Evolutionary conservation across 35 echinoderm and acorn worm species (phyloP).

Genomic region (Lytechinus variegatus): DNA sequence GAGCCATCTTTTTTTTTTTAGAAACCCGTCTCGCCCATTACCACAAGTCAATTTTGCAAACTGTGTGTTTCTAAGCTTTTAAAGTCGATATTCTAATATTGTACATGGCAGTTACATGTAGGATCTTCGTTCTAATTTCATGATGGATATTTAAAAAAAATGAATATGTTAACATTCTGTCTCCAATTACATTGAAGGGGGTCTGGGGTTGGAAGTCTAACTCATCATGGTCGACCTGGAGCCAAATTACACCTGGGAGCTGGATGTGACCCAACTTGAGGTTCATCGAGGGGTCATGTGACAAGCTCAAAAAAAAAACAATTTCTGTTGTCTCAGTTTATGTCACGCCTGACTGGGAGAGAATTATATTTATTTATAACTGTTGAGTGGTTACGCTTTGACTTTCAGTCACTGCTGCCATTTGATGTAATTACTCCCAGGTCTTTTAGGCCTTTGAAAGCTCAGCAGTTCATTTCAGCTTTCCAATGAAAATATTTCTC

Average conservation of each 20-base stretch:
- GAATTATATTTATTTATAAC: not conserved
- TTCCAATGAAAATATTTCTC: not conserved
- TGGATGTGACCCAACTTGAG: not conserved
- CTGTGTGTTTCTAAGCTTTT: no score
- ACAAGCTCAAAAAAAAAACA: not conserved
- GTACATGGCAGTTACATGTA: no score
- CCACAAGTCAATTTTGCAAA: no score
- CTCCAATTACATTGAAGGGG: not conserved
- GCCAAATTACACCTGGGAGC: not conserved
- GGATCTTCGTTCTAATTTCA: no score
- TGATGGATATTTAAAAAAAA: not conserved
- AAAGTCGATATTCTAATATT: no score
- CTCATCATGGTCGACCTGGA: not conserved
- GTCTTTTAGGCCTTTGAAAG: not conserved
- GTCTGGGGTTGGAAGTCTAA: not conserved
- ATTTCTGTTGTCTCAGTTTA: not conserved
- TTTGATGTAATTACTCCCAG: conserved; percentile 18
- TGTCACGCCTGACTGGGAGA: not conserved
- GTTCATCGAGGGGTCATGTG: not conserved
- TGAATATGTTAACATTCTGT: no score
- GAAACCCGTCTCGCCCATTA: no score
- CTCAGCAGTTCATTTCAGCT: not conserved
- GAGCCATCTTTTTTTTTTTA: no score
- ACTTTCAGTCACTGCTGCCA: not conserved
- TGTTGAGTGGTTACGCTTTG: not conserved